Conservation (phyloP, 2,113 vertebrate genomes). For the Symphodus melops region DNA sequence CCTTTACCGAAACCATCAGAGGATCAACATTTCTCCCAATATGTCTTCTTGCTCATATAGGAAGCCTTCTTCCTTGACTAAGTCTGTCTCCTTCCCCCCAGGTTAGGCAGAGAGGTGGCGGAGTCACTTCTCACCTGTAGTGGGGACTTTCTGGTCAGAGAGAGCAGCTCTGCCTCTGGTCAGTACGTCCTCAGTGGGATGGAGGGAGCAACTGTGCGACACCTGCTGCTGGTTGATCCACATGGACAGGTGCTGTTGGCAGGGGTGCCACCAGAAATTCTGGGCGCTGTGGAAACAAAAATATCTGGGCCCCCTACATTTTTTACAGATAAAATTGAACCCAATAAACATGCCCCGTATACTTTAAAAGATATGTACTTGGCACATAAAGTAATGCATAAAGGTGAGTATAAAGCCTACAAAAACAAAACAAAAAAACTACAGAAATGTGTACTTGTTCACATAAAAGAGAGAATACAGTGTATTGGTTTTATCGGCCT, state of each 20-base stretch:
- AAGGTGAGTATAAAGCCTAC: too few relatives aligned
- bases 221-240: conserved; percentile 93
- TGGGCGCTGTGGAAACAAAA: too few relatives aligned
- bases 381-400: too few relatives aligned
- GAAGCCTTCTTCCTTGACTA: background rate
- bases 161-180: conserved; percentile 89
- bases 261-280: too few relatives aligned
- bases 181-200: conserved; percentile 94
- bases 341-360: too few relatives aligned
- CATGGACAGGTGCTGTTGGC: conserved; percentile 88
- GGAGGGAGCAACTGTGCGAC: conserved; percentile 89
- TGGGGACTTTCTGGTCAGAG: conserved; percentile 93
- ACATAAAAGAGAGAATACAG: too few relatives aligned
- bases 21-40: background rate
- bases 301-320: too few relatives aligned
- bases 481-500: too few relatives aligned
- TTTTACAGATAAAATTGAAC: too few relatives aligned
- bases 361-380: too few relatives aligned
- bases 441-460: too few relatives aligned
- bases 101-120: conserved; percentile 88
- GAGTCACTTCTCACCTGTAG: conserved; percentile 89
- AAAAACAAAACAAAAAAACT: too few relatives aligned
- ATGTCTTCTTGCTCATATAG: background rate
- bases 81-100: conserved; percentile 12
- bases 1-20: background rate